Conservation (phyloP, 1,140 invertebrate species). For the Lithobius niger region DNA sequence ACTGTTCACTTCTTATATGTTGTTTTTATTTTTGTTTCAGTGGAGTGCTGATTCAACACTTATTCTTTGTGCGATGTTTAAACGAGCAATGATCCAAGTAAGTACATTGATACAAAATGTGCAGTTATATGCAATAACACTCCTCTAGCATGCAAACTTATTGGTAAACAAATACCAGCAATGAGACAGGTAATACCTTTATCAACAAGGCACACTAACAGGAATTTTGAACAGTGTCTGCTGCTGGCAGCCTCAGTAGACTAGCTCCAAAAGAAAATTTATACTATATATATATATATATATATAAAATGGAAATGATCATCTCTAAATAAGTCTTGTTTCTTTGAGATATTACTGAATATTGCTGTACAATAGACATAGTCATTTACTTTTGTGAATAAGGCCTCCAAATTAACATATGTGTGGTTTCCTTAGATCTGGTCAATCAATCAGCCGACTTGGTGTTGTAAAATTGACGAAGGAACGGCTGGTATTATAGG, state of each 20-base stretch:
- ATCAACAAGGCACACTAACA: not conserved
- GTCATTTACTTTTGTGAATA: slow-evolving; percentile 5
- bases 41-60: slow-evolving; percentile 37
- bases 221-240: no score
- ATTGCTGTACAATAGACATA: slow-evolving; percentile 5
- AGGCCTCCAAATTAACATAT: not conserved
- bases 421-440: slow-evolving; percentile 27
- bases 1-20: no score
- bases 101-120: not conserved
- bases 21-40: slow-evolving; percentile 17
- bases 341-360: not conserved
- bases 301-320: not conserved
- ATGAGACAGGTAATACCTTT: not conserved
- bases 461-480: slow-evolving; percentile 39
- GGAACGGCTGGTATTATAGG: slow-evolving; percentile 33
- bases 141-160: not conserved
- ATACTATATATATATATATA: not conserved
- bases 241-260: no score
- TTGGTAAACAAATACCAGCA: not conserved
- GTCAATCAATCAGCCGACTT: slow-evolving; percentile 35
- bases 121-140: slow-evolving; percentile 1
- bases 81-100: slow-evolving; percentile 34
- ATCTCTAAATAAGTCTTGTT: slow-evolving; percentile 2
- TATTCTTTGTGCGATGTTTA: slow-evolving; percentile 33
- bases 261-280: not conserved